These are phyloP conservation scores for Cephus rjabovi DNA, from an alignment of 2,888 invertebrate genomes.

Conservation along the genomic window DNA sequence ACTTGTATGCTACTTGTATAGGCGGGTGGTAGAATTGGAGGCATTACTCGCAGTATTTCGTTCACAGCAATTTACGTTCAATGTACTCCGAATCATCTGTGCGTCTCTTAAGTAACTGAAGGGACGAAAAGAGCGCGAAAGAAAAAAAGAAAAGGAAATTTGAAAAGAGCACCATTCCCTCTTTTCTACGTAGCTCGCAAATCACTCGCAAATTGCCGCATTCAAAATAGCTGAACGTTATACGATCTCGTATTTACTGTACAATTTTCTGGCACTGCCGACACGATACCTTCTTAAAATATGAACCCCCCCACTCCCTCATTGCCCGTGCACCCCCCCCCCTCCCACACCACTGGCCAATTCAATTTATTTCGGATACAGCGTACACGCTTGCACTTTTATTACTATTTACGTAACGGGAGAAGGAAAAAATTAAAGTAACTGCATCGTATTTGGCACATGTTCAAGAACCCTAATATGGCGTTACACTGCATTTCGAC, in stretches of 20 bases:
- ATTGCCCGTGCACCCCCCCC: not conserved
- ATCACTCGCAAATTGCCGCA: not conserved
- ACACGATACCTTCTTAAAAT: not conserved
- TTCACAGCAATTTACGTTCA: not conserved
- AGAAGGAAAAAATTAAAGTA: conserved; percentile 36
- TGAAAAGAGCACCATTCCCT: not conserved
- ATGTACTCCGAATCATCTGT: not conserved
- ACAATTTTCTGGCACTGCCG: not conserved
- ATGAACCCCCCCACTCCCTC: not conserved
- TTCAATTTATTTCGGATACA: conserved; percentile 45
- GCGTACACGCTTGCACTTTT: conserved; percentile 34
- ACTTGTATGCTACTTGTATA: not conserved
- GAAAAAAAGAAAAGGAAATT: not conserved
- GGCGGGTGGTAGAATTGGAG: not conserved
- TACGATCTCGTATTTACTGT: not conserved
- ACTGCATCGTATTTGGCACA: conserved; percentile 45
- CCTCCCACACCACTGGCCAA: conserved; percentile 28
- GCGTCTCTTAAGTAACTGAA: not conserved
- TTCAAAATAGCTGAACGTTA: not conserved
- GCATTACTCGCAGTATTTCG: not conserved
- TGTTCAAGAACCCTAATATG: conserved; percentile 44
- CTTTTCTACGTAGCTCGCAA: not conserved
- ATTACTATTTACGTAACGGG: conserved; percentile 40
- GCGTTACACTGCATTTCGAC: conserved; percentile 13
- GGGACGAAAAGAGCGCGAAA: not conserved